Evolutionary conservation across 2,888 invertebrate genomes (phyloP).

Genomic region (Dendrolimus houi): DNA sequence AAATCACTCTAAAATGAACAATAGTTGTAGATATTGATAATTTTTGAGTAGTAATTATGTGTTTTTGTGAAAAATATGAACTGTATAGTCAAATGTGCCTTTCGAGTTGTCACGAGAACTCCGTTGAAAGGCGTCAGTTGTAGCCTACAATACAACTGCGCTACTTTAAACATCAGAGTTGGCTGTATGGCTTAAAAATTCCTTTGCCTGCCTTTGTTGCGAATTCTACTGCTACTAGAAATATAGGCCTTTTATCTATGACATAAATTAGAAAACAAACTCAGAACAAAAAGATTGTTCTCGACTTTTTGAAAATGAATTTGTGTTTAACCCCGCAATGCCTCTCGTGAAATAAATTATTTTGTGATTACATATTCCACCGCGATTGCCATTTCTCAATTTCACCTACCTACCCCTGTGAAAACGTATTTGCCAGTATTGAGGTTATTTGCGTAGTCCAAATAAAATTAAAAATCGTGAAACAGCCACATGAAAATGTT

Average conservation of each 20-base stretch:
- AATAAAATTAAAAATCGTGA: conserved; percentile 8
- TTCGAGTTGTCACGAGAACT: too few species aligned
- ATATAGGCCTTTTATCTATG: conserved; percentile 1
- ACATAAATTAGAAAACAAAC: neutral
- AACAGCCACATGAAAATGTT: conserved; percentile 47
- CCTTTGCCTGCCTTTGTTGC: too few species aligned
- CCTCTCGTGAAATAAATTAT: conserved; percentile 28
- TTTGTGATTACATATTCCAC: conserved; percentile 17
- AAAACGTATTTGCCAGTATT: conserved; percentile 28
- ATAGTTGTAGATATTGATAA: too few species aligned
- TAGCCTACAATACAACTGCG: too few species aligned
- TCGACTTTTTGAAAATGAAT: conserved; percentile 49
- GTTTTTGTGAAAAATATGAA: too few species aligned
- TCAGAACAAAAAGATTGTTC: conserved; percentile 45
- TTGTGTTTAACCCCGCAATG: conserved; percentile 33
- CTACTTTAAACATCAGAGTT: too few species aligned
- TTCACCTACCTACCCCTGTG: conserved; percentile 25
- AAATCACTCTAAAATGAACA: too few species aligned
- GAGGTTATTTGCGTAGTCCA: conserved; percentile 38
- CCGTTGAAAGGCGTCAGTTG: too few species aligned
- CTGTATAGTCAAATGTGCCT: too few species aligned
- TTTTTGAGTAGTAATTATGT: too few species aligned
- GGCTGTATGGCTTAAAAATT: too few species aligned
- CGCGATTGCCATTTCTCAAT: conserved; percentile 6
- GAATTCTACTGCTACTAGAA: too few species aligned